Conservation (phyloP, 2,113 vertebrate species). For the Hassar affinis region DNA sequence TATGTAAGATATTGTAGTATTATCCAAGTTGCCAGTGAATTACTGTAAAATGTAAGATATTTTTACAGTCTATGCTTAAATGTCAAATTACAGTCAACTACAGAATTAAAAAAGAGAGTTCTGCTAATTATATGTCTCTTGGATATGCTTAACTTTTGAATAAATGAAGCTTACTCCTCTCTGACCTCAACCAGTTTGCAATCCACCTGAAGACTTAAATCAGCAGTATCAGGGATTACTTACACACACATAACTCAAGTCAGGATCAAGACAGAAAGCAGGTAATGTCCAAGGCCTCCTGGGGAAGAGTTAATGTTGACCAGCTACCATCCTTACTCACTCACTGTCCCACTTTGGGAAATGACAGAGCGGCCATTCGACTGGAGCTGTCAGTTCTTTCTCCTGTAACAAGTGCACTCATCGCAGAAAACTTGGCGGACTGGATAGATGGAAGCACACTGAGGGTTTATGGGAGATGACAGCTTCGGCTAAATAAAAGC, state of each 20-base stretch:
- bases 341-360: slow-evolving; percentile 42
- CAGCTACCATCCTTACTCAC: slow-evolving; percentile 37
- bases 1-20: not conserved
- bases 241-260: not conserved
- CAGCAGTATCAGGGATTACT: not conserved
- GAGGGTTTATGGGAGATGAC: slow-evolving; percentile 74
- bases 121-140: not conserved
- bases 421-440: slow-evolving; percentile 68
- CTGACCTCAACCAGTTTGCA: not conserved
- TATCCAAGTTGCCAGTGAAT: not conserved
- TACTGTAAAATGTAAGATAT: not conserved
- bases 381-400: slow-evolving; percentile 66
- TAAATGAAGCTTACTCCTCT: not conserved
- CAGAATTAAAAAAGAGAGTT: not conserved
- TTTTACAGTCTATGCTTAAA: not conserved
- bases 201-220: not conserved
- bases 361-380: slow-evolving; percentile 46
- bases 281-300: slow-evolving; percentile 14
- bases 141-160: not conserved
- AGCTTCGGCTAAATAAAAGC: slow-evolving; percentile 73
- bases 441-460: slow-evolving; percentile 66
- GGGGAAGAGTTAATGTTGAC: slow-evolving; percentile 23
- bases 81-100: not conserved
- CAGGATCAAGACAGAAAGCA: not conserved
- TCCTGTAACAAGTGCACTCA: slow-evolving; percentile 67